These are phyloP conservation scores for Acrocephalus kingi DNA, from an alignment of 2,113 vertebrate genomes.

Conservation along the genomic window DNA sequence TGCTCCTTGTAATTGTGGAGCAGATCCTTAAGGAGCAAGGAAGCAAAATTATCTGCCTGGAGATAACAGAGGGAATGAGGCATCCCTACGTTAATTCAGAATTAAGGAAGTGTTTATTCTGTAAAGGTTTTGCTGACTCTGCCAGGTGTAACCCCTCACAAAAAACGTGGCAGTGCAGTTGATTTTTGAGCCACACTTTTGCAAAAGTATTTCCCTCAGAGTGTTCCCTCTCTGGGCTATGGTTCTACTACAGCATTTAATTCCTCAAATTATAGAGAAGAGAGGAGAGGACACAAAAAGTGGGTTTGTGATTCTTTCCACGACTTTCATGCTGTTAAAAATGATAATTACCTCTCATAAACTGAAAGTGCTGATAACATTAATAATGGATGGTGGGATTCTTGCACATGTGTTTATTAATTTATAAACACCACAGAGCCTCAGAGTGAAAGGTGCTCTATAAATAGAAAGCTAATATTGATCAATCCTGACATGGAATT, in stretches of 20 bases:
- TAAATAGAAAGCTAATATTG: slow-evolving; percentile 50
- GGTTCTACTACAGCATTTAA: neutral
- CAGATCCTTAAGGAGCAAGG: neutral
- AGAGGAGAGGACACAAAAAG: neutral
- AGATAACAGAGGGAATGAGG: neutral
- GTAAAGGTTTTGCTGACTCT: neutral
- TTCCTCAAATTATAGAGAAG: neutral
- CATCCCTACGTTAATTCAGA: neutral
- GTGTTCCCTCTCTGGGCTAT: neutral
- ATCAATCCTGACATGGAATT: slow-evolving; percentile 34
- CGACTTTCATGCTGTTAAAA: neutral
- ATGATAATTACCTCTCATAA: slow-evolving; percentile 21
- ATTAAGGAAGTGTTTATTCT: neutral
- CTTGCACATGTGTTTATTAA: slow-evolving; percentile 49
- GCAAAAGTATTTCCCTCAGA: neutral
- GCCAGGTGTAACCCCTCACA: neutral
- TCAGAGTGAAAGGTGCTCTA: slow-evolving; percentile 14
- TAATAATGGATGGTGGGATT: slow-evolving; percentile 56
- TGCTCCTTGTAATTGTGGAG: neutral
- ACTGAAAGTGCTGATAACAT: neutral
- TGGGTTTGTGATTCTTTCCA: neutral
- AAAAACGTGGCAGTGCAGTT: neutral
- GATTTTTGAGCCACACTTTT: neutral
- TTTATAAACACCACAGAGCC: slow-evolving; percentile 49
- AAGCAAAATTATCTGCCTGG: neutral